These are phyloP conservation scores for Crenichthys baileyi DNA, from an alignment of 2,797 vertebrate genomes.

Conservation along the genomic window DNA sequence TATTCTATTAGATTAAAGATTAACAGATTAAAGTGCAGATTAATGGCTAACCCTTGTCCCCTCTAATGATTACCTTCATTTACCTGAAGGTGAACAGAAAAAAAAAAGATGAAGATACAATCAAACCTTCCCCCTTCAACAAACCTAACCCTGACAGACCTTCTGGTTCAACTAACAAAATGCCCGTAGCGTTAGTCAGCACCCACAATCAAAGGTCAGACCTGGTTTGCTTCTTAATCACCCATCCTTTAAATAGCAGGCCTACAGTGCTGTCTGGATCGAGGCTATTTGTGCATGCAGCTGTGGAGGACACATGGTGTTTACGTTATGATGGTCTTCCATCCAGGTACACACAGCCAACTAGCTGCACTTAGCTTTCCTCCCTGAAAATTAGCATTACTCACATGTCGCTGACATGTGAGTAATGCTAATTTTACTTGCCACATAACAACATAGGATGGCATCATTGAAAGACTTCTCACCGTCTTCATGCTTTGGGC, in stretches of 20 bases:
- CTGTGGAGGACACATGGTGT: constrained; percentile 45
- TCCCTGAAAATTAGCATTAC: constrained; percentile 11
- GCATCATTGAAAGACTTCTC: neutral
- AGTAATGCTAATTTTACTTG: too few species aligned
- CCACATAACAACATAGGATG: neutral
- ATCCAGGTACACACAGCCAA: constrained; percentile 33
- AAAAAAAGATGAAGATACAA: constrained; percentile 41
- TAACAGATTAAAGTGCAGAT: constrained; percentile 4
- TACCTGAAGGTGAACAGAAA: constrained; percentile 22
- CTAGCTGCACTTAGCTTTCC: constrained; percentile 12
- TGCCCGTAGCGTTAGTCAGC: constrained; percentile 71
- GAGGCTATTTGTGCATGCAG: constrained; percentile 54
- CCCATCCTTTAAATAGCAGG: constrained; percentile 76
- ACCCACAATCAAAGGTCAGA: constrained; percentile 76
- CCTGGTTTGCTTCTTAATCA: constrained; percentile 76
- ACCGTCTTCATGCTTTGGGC: neutral
- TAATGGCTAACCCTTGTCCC: constrained; percentile 11
- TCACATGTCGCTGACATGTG: too few species aligned
- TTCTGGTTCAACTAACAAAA: constrained; percentile 64
- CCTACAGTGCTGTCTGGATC: constrained; percentile 60
- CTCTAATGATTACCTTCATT: constrained; percentile 17
- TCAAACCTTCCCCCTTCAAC: constrained; percentile 38
- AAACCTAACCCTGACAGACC: constrained; percentile 45
- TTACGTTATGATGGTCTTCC: constrained; percentile 40
- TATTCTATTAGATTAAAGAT: neutral